Base-by-base conservation (phyloP, 2,113 vertebrate genomes). In the Pelusios castaneus region DNA sequence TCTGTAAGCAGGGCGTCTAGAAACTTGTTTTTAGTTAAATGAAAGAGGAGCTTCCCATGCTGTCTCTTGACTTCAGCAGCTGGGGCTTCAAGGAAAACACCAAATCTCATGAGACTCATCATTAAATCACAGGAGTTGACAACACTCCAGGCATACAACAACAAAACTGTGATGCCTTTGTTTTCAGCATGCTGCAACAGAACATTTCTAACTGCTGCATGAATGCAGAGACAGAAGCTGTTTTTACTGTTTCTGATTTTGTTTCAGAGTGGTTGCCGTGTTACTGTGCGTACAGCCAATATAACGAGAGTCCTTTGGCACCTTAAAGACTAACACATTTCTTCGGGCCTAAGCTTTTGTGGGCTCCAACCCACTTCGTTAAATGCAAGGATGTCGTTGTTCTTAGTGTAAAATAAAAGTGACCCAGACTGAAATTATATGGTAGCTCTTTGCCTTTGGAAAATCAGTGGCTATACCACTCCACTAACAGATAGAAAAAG, bases 71-170 rank as follows among this genome's bases (percentile, higher is more conserved):
- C 87, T 56, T 13, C 81, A 27, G 43, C 67, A 52, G 27, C 4
- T 10, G 8, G 58, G 38, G 6, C 13, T 82, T 58, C 5, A 24
- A n/a, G 27, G n/a, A 73, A 60, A 81, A 73, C 2, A 6, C 11
- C 2, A 79, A 80, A 38, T 2, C 0, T 9, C 13, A 24, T 0
- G 1, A 38, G 5, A 47, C 27, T 16, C 0, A 2, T 5, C 1
- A 25, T 16, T 10, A 31, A 73, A 10, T 52, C 43, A 79, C 49
- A 87, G 94, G 85, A 29, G 6, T 25, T 43, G 22, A 21, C 19
- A 43, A 24, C 0, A 1, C 51, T 52, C 1, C 52, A 84, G 91
- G 11, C 56, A 70, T 51, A 58, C 86, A 92, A 88, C 4, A 0
- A 10, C 29, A 0, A 9, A 6, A 3, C 2, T 4, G 5, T 1